Evolutionary conservation across 2,797 vertebrate species (phyloP).

Genomic region (Okamejei kenojei): DNA sequence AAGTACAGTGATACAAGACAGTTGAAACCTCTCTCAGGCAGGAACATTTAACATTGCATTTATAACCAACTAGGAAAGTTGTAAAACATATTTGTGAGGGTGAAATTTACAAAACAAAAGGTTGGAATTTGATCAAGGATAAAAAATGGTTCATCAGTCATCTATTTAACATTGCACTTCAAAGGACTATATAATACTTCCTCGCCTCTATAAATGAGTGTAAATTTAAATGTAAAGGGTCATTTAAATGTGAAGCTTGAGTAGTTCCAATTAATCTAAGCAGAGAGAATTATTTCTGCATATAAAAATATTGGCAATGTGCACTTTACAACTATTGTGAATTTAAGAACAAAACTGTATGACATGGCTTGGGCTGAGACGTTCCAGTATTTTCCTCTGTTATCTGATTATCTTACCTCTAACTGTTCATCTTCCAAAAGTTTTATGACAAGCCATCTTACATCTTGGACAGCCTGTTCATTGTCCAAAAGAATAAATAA

Average conservation of each 20-base stretch:
- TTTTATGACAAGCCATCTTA: slow-evolving; percentile 72
- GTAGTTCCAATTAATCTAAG: not conserved
- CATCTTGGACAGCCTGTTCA: slow-evolving; percentile 68
- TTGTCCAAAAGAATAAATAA: slow-evolving; percentile 89
- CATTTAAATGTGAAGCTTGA: not conserved
- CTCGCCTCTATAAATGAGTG: not conserved
- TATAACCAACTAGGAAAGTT: too few species aligned
- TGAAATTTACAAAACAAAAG: too few species aligned
- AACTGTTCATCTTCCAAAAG: slow-evolving; percentile 92
- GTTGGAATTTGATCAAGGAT: too few species aligned
- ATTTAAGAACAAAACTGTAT: not conserved
- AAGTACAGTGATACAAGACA: too few species aligned
- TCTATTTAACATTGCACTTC: not conserved
- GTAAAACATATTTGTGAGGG: too few species aligned
- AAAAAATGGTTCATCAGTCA: too few species aligned
- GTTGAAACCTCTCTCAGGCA: too few species aligned
- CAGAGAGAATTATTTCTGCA: not conserved
- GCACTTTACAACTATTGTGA: not conserved
- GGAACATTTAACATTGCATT: too few species aligned
- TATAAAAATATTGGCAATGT: not conserved
- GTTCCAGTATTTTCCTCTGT: not conserved
- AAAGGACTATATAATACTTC: not conserved
- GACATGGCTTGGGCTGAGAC: not conserved
- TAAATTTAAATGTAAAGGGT: not conserved
- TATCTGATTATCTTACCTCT: slow-evolving; percentile 65